Conservation (phyloP, 2,797 vertebrate species). For the Pipistrellus pygmaeus region DNA sequence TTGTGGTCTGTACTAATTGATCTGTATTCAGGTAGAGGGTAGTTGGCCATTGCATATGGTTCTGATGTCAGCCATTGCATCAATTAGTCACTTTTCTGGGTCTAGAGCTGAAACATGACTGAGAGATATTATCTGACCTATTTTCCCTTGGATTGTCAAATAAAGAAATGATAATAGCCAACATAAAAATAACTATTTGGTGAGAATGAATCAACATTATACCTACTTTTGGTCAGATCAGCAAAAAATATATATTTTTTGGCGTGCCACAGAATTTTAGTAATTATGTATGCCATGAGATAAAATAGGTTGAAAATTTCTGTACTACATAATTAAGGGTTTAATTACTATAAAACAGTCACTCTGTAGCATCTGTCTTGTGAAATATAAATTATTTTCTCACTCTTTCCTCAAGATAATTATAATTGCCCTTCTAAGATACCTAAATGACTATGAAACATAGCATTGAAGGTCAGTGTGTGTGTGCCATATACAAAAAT, state of each 20-base stretch:
- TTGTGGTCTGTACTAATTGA: not conserved
- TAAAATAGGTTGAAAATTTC: not conserved
- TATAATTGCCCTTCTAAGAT: not conserved
- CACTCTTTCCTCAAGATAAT: not conserved
- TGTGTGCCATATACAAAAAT: not conserved
- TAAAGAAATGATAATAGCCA: not conserved
- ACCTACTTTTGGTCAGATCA: not conserved
- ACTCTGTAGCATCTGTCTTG: not conserved
- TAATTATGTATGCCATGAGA: not conserved
- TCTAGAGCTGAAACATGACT: not conserved
- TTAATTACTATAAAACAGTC: not conserved
- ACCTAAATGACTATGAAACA: not conserved
- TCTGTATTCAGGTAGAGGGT: not conserved
- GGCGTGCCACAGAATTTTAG: not conserved
- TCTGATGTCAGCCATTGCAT: not conserved
- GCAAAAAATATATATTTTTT: not conserved
- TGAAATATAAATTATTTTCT: conserved; percentile 16
- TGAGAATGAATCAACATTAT: not conserved
- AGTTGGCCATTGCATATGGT: not conserved
- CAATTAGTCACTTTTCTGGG: not conserved
- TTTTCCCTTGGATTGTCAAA: not conserved
- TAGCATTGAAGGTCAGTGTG: not conserved
- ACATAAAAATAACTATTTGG: not conserved
- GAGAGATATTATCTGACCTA: not conserved
- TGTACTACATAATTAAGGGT: not conserved